Evolutionary conservation across 2,113 vertebrate species (phyloP).

Genomic region (Oryzias curvinotus): DNA sequence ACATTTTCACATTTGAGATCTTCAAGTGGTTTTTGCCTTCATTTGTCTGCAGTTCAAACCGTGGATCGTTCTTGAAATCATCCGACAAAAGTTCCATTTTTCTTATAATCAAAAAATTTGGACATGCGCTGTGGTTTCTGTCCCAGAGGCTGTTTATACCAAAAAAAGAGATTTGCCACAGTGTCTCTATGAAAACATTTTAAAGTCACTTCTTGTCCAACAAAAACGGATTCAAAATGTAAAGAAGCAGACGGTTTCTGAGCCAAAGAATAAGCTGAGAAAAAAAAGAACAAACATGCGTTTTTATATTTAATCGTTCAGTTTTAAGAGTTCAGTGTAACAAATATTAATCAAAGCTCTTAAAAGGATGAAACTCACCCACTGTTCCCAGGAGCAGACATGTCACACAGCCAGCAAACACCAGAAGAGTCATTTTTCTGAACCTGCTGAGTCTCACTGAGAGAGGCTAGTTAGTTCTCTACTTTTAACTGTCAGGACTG

Average conservation of each 20-base stretch:
- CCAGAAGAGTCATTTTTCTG: not conserved
- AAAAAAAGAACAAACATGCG: not conserved
- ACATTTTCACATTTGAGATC: too few relatives aligned
- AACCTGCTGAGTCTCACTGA: not conserved
- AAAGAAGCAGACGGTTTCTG: not conserved
- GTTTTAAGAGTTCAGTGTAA: not conserved
- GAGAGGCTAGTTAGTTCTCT: not conserved
- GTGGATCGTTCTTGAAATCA: slow-evolving; percentile 24
- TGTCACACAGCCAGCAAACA: too few relatives aligned
- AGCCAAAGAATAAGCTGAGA: too few relatives aligned
- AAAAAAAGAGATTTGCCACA: slow-evolving; percentile 5
- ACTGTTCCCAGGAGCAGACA: not conserved
- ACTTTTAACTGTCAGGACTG: slow-evolving; percentile 10
- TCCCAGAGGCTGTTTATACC: slow-evolving; percentile 40
- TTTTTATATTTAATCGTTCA: not conserved
- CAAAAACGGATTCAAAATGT: not conserved
- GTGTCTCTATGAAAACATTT: slow-evolving; percentile 2
- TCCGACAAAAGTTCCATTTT: not conserved
- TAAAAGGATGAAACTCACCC: slow-evolving; percentile 7
- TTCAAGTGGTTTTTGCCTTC: too few relatives aligned
- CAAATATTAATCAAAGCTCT: not conserved
- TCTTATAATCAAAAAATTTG: slow-evolving; percentile 4
- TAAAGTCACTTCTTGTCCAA: slow-evolving; percentile 26
- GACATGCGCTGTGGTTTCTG: slow-evolving; percentile 17
- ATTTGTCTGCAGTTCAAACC: not conserved